Evolutionary conservation across 2,797 vertebrate genomes (phyloP).

Genomic region (Atherinosoma microstoma): DNA sequence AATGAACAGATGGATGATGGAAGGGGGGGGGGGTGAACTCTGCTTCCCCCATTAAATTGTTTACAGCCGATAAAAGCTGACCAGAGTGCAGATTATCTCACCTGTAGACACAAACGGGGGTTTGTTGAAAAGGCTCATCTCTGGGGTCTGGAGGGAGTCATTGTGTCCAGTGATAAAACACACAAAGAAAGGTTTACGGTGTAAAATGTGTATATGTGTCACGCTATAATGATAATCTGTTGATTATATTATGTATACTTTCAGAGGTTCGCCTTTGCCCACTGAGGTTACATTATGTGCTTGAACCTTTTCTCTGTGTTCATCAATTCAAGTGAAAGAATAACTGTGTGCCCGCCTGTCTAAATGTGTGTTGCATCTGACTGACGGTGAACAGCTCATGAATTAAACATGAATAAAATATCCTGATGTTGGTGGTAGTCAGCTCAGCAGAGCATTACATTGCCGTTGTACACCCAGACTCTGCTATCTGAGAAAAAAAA

Average conservation of each 20-base stretch:
- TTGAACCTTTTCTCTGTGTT: neutral
- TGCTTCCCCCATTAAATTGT: constrained; percentile 43
- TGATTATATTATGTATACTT: constrained; percentile 14
- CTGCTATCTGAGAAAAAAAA: constrained; percentile 12
- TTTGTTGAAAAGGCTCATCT: constrained; percentile 44
- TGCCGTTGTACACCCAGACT: neutral
- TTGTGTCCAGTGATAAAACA: constrained; percentile 20
- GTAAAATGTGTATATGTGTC: neutral
- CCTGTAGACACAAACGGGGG: constrained; percentile 43
- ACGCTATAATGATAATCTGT: neutral
- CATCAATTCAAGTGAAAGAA: neutral
- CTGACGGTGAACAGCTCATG: constrained; percentile 26
- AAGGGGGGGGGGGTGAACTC: constrained; percentile 18
- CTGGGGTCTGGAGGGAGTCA: constrained; percentile 44
- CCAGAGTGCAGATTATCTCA: constrained; percentile 68
- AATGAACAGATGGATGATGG: constrained; percentile 39
- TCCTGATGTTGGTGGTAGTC: constrained; percentile 33
- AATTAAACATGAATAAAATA: constrained; percentile 54
- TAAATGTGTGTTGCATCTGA: neutral
- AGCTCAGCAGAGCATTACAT: constrained; percentile 21
- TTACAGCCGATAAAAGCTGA: constrained; percentile 56
- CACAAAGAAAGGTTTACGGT: constrained; percentile 4
- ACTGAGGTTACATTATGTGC: constrained; percentile 9
- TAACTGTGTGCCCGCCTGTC: neutral
- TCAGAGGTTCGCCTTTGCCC: constrained; percentile 1